Percentiles rank a stretch among this genome's conserved stretches.
phyloP scores from a whole-genome alignment of 2,888 invertebrate genomes.

The Aphidius colemani region DNA sequence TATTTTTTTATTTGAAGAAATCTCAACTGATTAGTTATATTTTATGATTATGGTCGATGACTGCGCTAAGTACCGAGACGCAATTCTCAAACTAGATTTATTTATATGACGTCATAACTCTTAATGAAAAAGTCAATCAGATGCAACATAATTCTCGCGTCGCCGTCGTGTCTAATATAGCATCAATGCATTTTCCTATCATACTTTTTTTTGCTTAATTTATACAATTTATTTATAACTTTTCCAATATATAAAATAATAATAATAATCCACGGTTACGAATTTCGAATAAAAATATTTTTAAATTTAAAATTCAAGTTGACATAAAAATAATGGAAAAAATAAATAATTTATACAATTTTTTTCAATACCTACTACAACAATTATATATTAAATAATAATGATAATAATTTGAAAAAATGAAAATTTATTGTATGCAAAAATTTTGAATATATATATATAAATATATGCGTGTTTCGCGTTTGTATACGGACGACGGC shows the following conservation, averaged over 20 bases:
- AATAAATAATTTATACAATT: too few relatives aligned
- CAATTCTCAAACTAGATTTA: slow-evolving; percentile 52
- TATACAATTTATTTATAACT: too few relatives aligned
- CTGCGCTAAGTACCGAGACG: slow-evolving; percentile 24
- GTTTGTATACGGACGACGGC: slow-evolving; percentile 32
- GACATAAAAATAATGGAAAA: too few relatives aligned
- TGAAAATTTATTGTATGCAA: too few relatives aligned
- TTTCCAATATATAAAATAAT: too few relatives aligned
- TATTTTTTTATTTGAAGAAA: slow-evolving; percentile 1
- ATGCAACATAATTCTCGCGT: slow-evolving; percentile 57
- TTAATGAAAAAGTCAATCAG: slow-evolving; percentile 58
- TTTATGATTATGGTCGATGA: slow-evolving; percentile 13
- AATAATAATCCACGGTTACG: too few relatives aligned
- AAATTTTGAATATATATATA: slow-evolving; percentile 5
- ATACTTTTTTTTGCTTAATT: too few relatives aligned
- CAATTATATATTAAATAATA: too few relatives aligned
- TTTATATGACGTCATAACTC: slow-evolving; percentile 60
- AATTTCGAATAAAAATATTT: not conserved
- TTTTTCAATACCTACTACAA: too few relatives aligned
- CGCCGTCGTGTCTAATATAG: slow-evolving; percentile 54
- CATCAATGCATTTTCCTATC: too few relatives aligned
- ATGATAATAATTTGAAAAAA: too few relatives aligned
- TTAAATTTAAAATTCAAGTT: too few relatives aligned
- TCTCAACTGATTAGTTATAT: not conserved
- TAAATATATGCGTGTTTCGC: slow-evolving; percentile 27